Base-by-base conservation (phyloP, 2,797 vertebrate species). In the Botia kubotai region DNA sequence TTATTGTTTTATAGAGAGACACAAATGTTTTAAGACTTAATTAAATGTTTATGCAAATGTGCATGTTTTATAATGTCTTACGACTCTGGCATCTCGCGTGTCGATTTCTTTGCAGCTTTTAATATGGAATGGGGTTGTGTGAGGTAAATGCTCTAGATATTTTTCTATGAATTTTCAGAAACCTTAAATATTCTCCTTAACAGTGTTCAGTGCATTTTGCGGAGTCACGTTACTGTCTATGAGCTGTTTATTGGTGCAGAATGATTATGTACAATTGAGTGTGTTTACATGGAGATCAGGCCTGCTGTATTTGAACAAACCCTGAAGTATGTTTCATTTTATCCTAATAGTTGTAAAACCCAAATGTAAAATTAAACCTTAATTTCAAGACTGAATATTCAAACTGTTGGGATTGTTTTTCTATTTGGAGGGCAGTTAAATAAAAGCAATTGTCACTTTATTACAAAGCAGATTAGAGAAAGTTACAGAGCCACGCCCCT, bases 91-190 rank as follows among this genome's bases (percentile, higher is more conserved):
- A 77, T 82, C 62, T 69, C 36, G 74, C 19, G 63, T 36, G 57
- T 58, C 26, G 0, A 69, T 82, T 82, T 69, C 72, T 82, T 82
- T 82, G 81, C 75, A 73, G 75, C 75, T 78, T 78, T 82, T 78
- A 77, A 77, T 65, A 77, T 62, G 58, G 43, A 39, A 73, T 73
- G 70, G 70, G 81, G 68, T 79, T 21, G 55, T 79, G 55, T 70
- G 60, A 48, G 76, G 70, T 62, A 63, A 75, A 74, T 75, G 58
- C 36, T 73, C 77, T 74, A 71, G 82, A 75, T 83, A 79, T 83
- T 83, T 83, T 83, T 83, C 68, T 83, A 79, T 75, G 72, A 75
- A 79, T 57, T 72, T 71, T 71, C 10, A 16, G 16, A 71, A 39
- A 72, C 71, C 11, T 1, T 1, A 60, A 63, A 79, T 36, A 79